A percentile compares a stretch with the other conserved stretches of the same genome.
phyloP scores from a whole-genome alignment of 2,797 vertebrate genomes.

The Poeciliopsis gracilis region DNA sequence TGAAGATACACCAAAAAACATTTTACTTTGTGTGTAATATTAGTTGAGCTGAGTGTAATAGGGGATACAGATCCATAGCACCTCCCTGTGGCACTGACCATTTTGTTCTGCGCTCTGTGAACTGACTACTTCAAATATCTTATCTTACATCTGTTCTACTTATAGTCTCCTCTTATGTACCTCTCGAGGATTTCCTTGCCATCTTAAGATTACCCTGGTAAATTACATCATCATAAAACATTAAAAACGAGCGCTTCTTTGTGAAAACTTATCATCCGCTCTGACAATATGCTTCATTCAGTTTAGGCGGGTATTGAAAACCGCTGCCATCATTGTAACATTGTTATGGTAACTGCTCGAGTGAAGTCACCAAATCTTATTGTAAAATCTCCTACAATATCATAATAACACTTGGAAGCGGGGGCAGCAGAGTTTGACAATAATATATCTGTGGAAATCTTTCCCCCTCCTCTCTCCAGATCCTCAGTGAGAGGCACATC shows the following conservation, averaged over 20 bases:
- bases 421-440: slow-evolving; percentile 82
- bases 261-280: slow-evolving; percentile 69
- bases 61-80: slow-evolving; percentile 79
- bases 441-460: slow-evolving; percentile 83
- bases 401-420: slow-evolving; percentile 80
- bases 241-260: slow-evolving; percentile 66
- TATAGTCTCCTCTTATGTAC: slow-evolving; percentile 68
- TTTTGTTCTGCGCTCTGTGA: slow-evolving; percentile 67
- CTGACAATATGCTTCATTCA: slow-evolving; percentile 76
- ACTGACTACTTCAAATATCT: slow-evolving; percentile 64
- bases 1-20: slow-evolving; percentile 32
- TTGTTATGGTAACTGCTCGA: slow-evolving; percentile 80
- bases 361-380: slow-evolving; percentile 82
- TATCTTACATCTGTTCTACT: slow-evolving; percentile 61
- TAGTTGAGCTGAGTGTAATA: slow-evolving; percentile 48
- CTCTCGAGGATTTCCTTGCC: slow-evolving; percentile 63
- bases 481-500: slow-evolving; percentile 81
- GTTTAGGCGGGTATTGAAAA: slow-evolving; percentile 76
- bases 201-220: slow-evolving; percentile 64
- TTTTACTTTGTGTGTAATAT: slow-evolving; percentile 11
- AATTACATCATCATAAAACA: slow-evolving; percentile 73
- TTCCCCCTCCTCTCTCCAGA: slow-evolving; percentile 76
- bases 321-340: slow-evolving; percentile 78
- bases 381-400: slow-evolving; percentile 81
- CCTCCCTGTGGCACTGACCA: slow-evolving; percentile 80